A percentile compares a stretch with the other conserved stretches of the same genome.
phyloP scores from a whole-genome alignment of 2,888 invertebrate genomes.

The Baccha elongata region DNA sequence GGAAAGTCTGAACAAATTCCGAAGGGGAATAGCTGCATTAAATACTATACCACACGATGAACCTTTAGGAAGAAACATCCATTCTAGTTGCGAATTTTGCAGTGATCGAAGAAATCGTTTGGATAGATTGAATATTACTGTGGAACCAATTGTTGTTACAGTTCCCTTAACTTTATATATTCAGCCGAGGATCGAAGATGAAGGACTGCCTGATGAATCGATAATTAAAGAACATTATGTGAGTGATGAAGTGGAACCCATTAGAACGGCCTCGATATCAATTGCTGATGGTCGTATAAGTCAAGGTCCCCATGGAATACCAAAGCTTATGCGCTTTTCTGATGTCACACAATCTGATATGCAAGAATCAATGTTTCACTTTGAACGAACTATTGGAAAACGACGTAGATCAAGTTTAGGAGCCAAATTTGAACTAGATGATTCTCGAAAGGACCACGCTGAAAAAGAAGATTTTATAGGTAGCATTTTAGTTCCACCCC shows the following conservation, averaged over 20 bases:
- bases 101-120: background rate
- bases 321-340: constrained; percentile 1
- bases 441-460: background rate
- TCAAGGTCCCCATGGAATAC: background rate
- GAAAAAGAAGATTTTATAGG: background rate
- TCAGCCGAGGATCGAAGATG: constrained; percentile 25
- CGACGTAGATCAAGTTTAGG: background rate
- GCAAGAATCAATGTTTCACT: background rate
- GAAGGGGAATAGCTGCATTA: background rate
- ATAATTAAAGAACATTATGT: background rate
- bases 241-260: background rate
- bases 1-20: background rate
- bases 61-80: background rate
- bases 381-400: background rate
- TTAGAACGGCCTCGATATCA: constrained; percentile 25
- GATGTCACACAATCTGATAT: background rate
- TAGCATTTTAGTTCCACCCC: background rate
- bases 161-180: constrained; percentile 68
- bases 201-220: background rate
- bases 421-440: background rate
- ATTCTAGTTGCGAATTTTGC: background rate
- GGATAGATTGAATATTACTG: constrained; percentile 8
- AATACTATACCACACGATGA: background rate
- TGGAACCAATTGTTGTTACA: constrained; percentile 65
- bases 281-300: background rate